Base-by-base conservation (phyloP, 2,888 invertebrate genomes). In the Diploptera punctata region DNA sequence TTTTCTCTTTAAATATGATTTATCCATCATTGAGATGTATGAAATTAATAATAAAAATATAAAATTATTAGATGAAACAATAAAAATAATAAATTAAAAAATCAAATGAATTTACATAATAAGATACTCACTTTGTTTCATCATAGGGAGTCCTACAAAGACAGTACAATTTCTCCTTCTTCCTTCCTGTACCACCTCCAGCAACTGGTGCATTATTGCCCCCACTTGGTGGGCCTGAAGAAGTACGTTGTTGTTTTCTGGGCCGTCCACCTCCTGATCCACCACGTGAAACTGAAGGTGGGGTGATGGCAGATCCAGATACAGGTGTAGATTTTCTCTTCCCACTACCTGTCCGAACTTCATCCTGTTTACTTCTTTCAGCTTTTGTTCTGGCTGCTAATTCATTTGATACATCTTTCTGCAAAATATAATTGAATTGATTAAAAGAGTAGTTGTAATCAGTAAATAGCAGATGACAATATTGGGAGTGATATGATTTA, bases 61-160 rank as follows among this genome's bases (percentile, higher is more conserved):
- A n/a, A n/a, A n/a, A n/a, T n/a, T n/a, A n/a, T n/a, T n/a, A n/a
- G n/a, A n/a, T n/a, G n/a, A n/a, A n/a, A n/a, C n/a, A n/a, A n/a
- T n/a, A n/a, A n/a, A n/a, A n/a, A n/a, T n/a, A n/a, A n/a, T n/a
- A n/a, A n/a, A n/a, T n/a, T n/a, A n/a, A n/a, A n/a, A n/a, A n/a
- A n/a, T n/a, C n/a, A n/a, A n/a, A n/a, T n/a, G n/a, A n/a, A n/a
- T n/a, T n/a, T n/a, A n/a, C n/a, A n/a, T n/a, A n/a, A n/a, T n/a
- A n/a, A n/a, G n/a, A n/a, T n/a, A 81, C 88, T 85, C 81, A 95
- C 93, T 96, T 96, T 18, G 95, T 93, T 80, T 95, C 94, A 83
- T 99, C 98, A 81, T 98, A 98, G 3, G 97, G 96, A 54, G 94
- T 97, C 80, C 94, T 90, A 81, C 98, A 98, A 69, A 96, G 85